Base-by-base conservation (phyloP, 2,888 invertebrate genomes). In the Tridacna gigas region DNA sequence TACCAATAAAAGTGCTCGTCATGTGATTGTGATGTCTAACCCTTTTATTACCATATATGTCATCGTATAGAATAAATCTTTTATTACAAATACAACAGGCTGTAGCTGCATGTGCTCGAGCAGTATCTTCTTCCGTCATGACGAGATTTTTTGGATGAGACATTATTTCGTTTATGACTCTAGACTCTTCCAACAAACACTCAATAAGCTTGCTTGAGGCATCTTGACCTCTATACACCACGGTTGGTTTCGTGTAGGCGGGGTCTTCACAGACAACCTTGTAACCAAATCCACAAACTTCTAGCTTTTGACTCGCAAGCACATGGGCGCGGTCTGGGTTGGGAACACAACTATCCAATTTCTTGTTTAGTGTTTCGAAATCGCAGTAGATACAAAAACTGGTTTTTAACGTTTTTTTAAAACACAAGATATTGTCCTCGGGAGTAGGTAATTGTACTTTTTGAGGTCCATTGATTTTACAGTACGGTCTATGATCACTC, bases 301-400 rank as follows among this genome's bases (percentile, higher is more conserved):
- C 67, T 22, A 77, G 77, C 60, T 78, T 78, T 20, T 60, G 69
- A 18, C 22, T 73, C 5, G 63, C 20, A 15, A 61, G 51, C 0
- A 45, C 47, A 73, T 18, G 25, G 2, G 71, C 28, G 13, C 37
- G 63, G 18, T 71, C 26, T 22, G 63, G 73, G 26, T n/a, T 71
- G 13, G 78, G 65, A 15, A 47, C 26, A 65, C 84, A 82, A 11
- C 73, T 66, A 13, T 77, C 63, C 15, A 84, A 25, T 48, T 78
- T 78, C 28, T 1, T 65, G 20, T 79, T 78, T 18, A 80, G 61
- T 13, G 82, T 80, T 63, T 88, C 86, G 45, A 88, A 84, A 26
- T 86, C 86, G 37, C n/a, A 79, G 63, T 83, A 87, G 37, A 87
- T 83, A n/a, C 75, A 71, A 25, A 85, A 87, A 20, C 81, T 82